A percentile compares a stretch with the other conserved stretches of the same genome.
These are phyloP conservation scores for Hedychridium roseum DNA, from an alignment of 2,888 invertebrate genomes.

Conservation along the genomic window DNA sequence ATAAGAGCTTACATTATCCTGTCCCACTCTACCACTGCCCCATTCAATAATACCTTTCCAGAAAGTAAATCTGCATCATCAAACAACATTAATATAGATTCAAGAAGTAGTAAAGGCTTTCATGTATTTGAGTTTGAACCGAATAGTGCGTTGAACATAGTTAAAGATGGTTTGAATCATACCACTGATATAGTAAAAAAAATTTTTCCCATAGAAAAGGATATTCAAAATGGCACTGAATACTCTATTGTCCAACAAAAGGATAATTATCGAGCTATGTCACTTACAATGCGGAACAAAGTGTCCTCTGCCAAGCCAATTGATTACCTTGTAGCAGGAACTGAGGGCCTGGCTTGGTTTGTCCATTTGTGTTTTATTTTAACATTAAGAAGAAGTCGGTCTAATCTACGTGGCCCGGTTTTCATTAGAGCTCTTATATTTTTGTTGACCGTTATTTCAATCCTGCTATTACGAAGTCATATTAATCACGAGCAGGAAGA, in stretches of 20 bases:
- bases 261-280: constrained; percentile 10
- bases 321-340: constrained; percentile 76
- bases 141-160: too few relatives aligned
- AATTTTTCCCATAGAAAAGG: constrained; percentile 39
- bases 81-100: neutral
- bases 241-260: neutral
- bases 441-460: constrained; percentile 72
- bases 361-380: constrained; percentile 81
- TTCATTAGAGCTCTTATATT: constrained; percentile 72
- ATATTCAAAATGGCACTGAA: constrained; percentile 5
- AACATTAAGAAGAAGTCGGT: constrained; percentile 71
- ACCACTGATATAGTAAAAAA: constrained; percentile 38
- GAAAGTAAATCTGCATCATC: constrained; percentile 1
- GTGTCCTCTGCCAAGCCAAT: constrained; percentile 68
- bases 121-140: too few relatives aligned
- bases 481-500: constrained; percentile 56
- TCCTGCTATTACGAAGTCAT: constrained; percentile 69
- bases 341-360: constrained; percentile 81
- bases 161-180: constrained; percentile 30
- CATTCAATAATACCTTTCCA: constrained; percentile 8
- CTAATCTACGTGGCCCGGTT: constrained; percentile 79
- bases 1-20: constrained; percentile 73
- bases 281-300: constrained; percentile 47
- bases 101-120: too few relatives aligned
- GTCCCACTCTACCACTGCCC: constrained; percentile 55